phyloP scores from a whole-genome alignment of 2,888 invertebrate species.

The Masnerella sp. region DNA sequence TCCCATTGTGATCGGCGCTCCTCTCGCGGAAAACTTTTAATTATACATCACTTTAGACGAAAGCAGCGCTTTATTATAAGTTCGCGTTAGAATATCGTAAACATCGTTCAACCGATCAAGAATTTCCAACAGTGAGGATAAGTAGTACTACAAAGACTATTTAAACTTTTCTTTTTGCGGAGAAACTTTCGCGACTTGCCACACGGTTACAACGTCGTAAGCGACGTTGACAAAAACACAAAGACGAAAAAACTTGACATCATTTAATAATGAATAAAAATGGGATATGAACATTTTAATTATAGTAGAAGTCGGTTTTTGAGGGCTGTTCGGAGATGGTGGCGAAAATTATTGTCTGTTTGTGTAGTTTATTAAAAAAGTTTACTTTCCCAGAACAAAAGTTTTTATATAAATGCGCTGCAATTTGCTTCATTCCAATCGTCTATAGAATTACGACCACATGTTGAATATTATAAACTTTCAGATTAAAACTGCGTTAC shows the following conservation, averaged over 20 bases:
- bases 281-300: conserved; percentile 1
- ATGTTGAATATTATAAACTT: too few relatives aligned
- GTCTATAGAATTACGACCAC: too few relatives aligned
- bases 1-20: conserved; percentile 46
- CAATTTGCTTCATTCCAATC: too few relatives aligned
- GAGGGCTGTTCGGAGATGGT: too few relatives aligned
- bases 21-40: conserved; percentile 59
- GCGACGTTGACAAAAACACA: conserved; percentile 32
- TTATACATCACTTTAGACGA: conserved; percentile 58
- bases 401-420: too few relatives aligned
- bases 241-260: conserved; percentile 36
- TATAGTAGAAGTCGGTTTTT: too few relatives aligned
- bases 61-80: conserved; percentile 59
- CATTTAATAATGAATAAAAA: conserved; percentile 17
- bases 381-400: too few relatives aligned
- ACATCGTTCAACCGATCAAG: conserved; percentile 56
- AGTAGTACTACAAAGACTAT: conserved; percentile 54
- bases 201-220: conserved; percentile 49
- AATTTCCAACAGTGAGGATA: conserved; percentile 50
- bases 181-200: conserved; percentile 42
- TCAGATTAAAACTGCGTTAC: too few relatives aligned
- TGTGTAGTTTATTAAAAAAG: too few relatives aligned
- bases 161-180: conserved; percentile 55
- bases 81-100: conserved; percentile 60
- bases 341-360: too few relatives aligned